Conservation (phyloP, 2,888 invertebrate species). For the Tetranychus truncatus region DNA sequence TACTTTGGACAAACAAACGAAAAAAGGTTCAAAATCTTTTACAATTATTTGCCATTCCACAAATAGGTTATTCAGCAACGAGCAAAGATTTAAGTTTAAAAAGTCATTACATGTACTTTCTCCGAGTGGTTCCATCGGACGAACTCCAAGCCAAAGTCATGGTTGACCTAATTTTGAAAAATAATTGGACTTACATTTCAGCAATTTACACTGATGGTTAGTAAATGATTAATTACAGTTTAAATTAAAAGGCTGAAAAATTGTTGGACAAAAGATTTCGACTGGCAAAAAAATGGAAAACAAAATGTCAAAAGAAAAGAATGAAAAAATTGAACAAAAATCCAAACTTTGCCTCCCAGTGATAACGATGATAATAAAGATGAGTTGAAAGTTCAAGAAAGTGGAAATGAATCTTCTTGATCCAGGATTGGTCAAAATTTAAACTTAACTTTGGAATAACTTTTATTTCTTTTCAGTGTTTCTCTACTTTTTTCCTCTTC, state of each 20-base stretch:
- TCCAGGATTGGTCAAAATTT: not conserved
- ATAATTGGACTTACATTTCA: constrained; percentile 61
- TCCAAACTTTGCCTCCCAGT: too few relatives aligned
- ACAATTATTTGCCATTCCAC: constrained; percentile 46
- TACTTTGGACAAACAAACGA: constrained; percentile 28
- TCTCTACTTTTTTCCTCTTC: not conserved
- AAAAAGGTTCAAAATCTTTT: constrained; percentile 51
- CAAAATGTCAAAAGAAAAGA: too few relatives aligned
- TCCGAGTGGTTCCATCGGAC: constrained; percentile 58
- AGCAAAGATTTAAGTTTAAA: constrained; percentile 55
- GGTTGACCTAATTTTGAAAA: constrained; percentile 45
- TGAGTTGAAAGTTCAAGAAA: not conserved
- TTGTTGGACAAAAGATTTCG: too few relatives aligned
- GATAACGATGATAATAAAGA: not conserved
- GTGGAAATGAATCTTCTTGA: not conserved
- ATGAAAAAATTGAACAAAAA: too few relatives aligned
- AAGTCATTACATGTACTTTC: constrained; percentile 52
- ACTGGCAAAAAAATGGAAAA: too few relatives aligned
- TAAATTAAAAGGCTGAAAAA: too few relatives aligned
- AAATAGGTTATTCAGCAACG: constrained; percentile 59
- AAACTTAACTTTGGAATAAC: not conserved
- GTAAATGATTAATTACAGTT: constrained; percentile 25
- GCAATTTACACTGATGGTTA: constrained; percentile 55
- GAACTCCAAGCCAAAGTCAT: constrained; percentile 55
- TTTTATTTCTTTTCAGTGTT: not conserved